Evolutionary conservation across 2,888 invertebrate species (phyloP).

Genomic region (Charanyca ferruginea): DNA sequence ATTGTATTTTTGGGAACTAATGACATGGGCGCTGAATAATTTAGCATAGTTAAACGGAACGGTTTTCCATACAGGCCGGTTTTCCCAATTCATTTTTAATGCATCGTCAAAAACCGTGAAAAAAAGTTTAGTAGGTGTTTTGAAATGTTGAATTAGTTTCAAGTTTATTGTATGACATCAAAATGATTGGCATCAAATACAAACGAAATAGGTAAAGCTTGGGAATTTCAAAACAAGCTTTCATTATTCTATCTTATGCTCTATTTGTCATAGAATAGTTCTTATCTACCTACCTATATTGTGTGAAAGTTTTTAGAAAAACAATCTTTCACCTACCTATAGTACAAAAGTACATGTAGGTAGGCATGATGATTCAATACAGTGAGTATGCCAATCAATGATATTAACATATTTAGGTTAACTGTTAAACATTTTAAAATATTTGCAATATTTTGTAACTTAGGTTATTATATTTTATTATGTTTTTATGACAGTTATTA

Average conservation of each 20-base stretch:
- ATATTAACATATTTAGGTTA: not conserved
- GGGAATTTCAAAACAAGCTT: constrained; percentile 12
- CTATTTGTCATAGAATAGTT: no score
- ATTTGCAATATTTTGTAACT: not conserved
- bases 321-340: not conserved
- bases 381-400: not conserved
- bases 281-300: not conserved
- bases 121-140: no score
- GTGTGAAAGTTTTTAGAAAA: constrained; percentile 12
- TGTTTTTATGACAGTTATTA: not conserved
- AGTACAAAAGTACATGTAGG: not conserved
- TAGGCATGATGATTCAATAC: not conserved
- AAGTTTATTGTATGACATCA: constrained; percentile 16
- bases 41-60: not conserved
- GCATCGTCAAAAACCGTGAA: constrained; percentile 18
- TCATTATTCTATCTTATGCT: not conserved
- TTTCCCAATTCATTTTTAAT: constrained; percentile 14
- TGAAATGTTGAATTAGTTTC: not conserved
- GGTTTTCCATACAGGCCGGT: constrained; percentile 1
- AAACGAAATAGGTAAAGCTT: constrained; percentile 1
- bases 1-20: constrained; percentile 11
- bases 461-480: not conserved
- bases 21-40: constrained; percentile 6
- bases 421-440: not conserved
- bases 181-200: constrained; percentile 1